Evolutionary conservation across 1,140 invertebrate species (phyloP).

Genomic region (Charaxes varanes): DNA sequence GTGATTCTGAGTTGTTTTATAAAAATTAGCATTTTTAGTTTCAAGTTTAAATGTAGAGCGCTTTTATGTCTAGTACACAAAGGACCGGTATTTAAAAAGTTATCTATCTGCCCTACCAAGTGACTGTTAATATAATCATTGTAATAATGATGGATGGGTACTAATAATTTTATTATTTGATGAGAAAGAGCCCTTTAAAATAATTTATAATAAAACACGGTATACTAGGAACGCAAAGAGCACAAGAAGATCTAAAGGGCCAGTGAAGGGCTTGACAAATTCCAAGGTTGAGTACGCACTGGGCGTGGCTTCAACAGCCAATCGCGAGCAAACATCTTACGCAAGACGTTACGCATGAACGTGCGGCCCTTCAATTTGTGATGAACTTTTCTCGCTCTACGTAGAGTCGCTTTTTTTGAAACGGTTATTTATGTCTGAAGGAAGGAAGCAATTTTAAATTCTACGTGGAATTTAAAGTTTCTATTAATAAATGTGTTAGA

Average conservation of each 20-base stretch:
- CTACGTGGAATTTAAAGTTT: too few relatives aligned
- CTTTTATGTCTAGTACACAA: too few relatives aligned
- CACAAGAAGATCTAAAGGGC: conserved; percentile 54
- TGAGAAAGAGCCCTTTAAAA: conserved; percentile 61
- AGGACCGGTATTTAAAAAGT: too few relatives aligned
- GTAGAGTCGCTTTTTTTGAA: too few relatives aligned
- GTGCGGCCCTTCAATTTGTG: conserved; percentile 23
- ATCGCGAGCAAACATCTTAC: conserved; percentile 46
- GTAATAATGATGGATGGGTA: not conserved
- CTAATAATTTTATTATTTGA: conserved; percentile 31
- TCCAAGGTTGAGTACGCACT: conserved; percentile 64
- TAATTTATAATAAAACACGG: conserved; percentile 73
- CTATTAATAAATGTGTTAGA: too few relatives aligned
- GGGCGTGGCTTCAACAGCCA: conserved; percentile 60
- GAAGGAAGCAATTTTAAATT: too few relatives aligned
- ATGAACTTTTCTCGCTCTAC: too few relatives aligned
- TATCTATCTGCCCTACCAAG: too few relatives aligned
- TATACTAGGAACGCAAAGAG: conserved; percentile 54
- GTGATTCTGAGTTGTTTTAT: too few relatives aligned
- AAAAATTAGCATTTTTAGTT: too few relatives aligned
- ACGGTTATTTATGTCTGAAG: too few relatives aligned
- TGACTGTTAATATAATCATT: not conserved
- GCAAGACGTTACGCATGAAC: conserved; percentile 51
- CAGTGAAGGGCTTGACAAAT: conserved; percentile 51
- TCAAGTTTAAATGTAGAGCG: too few relatives aligned